Evolutionary conservation across 2,888 invertebrate species (phyloP), one percentile per base, ranked within the genome.

Genomic region (Drosophila mimetica): DNA sequence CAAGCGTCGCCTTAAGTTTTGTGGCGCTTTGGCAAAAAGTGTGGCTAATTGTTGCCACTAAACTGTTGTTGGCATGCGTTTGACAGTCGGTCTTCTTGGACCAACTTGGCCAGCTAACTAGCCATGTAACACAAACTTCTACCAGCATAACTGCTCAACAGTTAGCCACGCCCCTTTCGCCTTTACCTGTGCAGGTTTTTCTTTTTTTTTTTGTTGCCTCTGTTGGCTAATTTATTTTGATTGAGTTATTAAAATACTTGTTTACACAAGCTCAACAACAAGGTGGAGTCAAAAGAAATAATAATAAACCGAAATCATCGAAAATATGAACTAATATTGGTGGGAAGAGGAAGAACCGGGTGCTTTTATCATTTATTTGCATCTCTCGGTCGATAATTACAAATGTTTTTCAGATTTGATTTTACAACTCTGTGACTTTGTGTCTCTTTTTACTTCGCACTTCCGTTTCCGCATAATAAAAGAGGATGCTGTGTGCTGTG

Each of bases 51-150:
- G 87, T 83, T 71, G 71, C 52, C 74, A 77, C 86, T 85, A 87
- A 85, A 85, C 83, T 87, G 84, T 86, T 84, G 85, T 84, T 84
- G 87, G 84, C 84, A 86, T 84, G 87, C 83, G 75, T 86, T 84
- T 82, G 87, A 87, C 84, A 85, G 82, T 79, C 84, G 69, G 75
- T 81, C 84, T 65, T 67, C 66, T 13, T 14, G 22, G 53, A n/a
- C 48, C 16, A 16, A 30, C 44, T 4, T 4, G 5, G 11, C 44
- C 2, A 44, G 16, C 16, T 28, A 41, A 30, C 28, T 18, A 30
- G 36, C 52, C n/a, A n/a, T n/a, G n/a, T 36, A 28, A 28, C 53
- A 22, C 22, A 22, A 32, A n/a, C 54, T 8, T 42, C 28, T 16
- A 36, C 41, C 32, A 46, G 51, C 36, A 30, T 50, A 58, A 67